Conservation (phyloP, 2,797 vertebrate genomes). For the Sternarchorhynchus goeldii region DNA sequence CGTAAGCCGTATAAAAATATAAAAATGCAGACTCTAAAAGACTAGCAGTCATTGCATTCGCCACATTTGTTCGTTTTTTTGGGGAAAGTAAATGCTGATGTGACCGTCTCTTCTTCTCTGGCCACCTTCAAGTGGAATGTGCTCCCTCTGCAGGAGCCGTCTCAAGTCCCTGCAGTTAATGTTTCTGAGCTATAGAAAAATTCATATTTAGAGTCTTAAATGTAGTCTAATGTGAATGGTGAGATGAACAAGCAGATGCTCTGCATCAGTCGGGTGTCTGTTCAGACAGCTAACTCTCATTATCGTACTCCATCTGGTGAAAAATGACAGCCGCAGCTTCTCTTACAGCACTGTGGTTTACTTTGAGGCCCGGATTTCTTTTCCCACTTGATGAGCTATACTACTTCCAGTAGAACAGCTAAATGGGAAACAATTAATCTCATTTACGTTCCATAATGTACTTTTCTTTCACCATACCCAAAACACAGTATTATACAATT, state of each 20-base stretch:
- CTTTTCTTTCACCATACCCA: background rate
- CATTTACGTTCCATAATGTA: conserved; percentile 22
- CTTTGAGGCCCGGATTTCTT: conserved; percentile 29
- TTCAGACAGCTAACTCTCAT: conserved; percentile 50
- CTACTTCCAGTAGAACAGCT: conserved; percentile 30
- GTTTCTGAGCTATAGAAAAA: conserved; percentile 41
- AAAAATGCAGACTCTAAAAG: conserved; percentile 45
- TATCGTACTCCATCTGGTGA: conserved; percentile 57
- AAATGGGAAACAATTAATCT: conserved; percentile 35
- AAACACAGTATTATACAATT: background rate
- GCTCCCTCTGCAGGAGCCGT: conserved; percentile 22
- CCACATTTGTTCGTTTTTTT: conserved; percentile 7
- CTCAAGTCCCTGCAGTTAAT: conserved; percentile 40
- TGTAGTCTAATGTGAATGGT: conserved; percentile 30
- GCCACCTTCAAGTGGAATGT: conserved; percentile 24
- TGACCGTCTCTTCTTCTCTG: background rate
- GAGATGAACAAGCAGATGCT: conserved; percentile 62
- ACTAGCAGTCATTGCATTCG: conserved; percentile 10
- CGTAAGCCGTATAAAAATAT: conserved; percentile 6
- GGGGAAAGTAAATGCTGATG: background rate
- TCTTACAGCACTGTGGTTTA: conserved; percentile 28
- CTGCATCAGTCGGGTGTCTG: conserved; percentile 51
- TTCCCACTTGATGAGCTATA: conserved; percentile 34
- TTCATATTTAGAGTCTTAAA: conserved; percentile 46
- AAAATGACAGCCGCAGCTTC: conserved; percentile 51